Base-by-base conservation (phyloP, 2,113 vertebrate genomes). In the Isichthys henryi region DNA sequence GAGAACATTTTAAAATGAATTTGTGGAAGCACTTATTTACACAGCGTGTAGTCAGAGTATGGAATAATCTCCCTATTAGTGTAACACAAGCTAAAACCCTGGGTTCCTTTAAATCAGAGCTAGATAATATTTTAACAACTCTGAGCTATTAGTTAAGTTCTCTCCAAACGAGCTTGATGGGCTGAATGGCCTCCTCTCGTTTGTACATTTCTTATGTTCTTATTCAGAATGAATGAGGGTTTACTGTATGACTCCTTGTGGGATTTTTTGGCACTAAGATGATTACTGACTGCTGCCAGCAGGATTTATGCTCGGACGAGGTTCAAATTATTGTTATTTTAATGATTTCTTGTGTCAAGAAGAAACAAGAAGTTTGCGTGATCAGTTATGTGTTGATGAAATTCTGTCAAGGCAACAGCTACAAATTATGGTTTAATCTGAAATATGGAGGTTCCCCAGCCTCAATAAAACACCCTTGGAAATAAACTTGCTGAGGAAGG, bases 271-370 rank as follows among this genome's bases (percentile, higher is more conserved):
- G 19, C 46, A 17, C 45, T 21, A 15, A 31, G 8, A 11, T 77
- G 88, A 88, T 49, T 88, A 27, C 48, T 70, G 17, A 48, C 87
- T n/a, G n/a, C 58, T 27, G 56, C 23, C 27, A 86, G 19, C 6
- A 27, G 50, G 4, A 50, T 7, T 27, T 11, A 4, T 31, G 11
- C 31, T 27, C n/a, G 46, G 49, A 17, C 1, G 1, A 86, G 4
- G 15, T 86, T 53, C 48, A 86, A 86, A 53, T 87, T 56, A 56
- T 56, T 87, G 50, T 56, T 87, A 15, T 84, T 53, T 86, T 21
- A 35, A 86, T 17, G 23, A 7, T 48, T 45, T 23, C 45, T 84
- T 84, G 45, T 43, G 77, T 84, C 43, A 80, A 80, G 74, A 23
- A 48, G 15, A 53, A 86, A 87, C n/a, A 74, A 88, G 3, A 88